These are phyloP conservation scores for Penaeus japonicus DNA, from an alignment of 1,140 invertebrate species.

Conservation along the genomic window DNA sequence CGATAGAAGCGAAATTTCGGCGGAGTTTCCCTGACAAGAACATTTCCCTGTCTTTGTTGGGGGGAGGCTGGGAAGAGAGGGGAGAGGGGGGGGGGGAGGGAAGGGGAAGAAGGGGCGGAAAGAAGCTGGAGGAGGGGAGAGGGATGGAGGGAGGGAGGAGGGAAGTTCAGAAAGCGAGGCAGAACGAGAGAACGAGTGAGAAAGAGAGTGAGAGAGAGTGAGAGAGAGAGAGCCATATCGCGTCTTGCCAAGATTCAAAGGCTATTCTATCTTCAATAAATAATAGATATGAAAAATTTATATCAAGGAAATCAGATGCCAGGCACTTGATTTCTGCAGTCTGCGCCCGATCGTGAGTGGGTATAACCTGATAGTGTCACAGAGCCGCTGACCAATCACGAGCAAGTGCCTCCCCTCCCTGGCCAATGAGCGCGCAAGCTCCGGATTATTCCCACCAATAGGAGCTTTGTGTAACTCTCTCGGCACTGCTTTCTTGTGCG, in stretches of 20 bases:
- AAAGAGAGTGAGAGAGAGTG: background rate
- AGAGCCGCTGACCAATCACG: background rate
- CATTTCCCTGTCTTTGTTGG: background rate
- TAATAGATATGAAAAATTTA: slow-evolving; percentile 37
- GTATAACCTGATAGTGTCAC: background rate
- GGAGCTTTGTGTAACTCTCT: slow-evolving; percentile 28
- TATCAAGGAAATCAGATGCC: slow-evolving; percentile 37
- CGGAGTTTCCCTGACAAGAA: too few species aligned
- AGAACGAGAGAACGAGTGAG: accelerated
- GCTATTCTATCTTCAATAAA: slow-evolving; percentile 32
- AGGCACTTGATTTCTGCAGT: slow-evolving; percentile 44
- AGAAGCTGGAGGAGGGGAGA: background rate
- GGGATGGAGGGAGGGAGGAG: background rate
- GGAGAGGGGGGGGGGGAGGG: background rate
- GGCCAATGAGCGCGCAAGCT: slow-evolving; percentile 19
- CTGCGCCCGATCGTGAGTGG: background rate
- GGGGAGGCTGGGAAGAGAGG: background rate
- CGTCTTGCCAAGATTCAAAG: slow-evolving; percentile 24
- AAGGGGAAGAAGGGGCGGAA: background rate
- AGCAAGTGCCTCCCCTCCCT: background rate
- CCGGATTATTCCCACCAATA: slow-evolving; percentile 35
- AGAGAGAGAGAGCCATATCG: background rate
- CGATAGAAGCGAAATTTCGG: too few species aligned
- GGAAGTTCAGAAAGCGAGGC: too few species aligned
- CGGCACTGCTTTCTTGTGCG: slow-evolving; percentile 37